These are phyloP conservation scores for Serripes groenlandicus DNA, from an alignment of 2,888 invertebrate genomes.

Conservation along the genomic window DNA sequence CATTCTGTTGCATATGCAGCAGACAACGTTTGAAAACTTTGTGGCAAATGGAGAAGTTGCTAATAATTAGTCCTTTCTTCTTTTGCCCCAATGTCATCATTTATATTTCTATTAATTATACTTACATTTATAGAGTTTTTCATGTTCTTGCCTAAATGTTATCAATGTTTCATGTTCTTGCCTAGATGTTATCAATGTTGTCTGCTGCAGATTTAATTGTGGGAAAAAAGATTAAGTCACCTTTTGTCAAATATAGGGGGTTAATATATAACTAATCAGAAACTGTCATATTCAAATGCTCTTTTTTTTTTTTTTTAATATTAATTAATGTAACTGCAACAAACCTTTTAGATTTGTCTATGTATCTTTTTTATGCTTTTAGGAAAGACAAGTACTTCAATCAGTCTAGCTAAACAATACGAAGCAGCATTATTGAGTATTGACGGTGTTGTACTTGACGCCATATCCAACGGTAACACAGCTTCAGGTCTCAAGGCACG, in stretches of 20 bases:
- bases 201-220: too few species aligned
- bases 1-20: too few species aligned
- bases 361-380: too few species aligned
- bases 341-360: background rate
- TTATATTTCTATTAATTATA: too few species aligned
- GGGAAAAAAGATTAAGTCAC: too few species aligned
- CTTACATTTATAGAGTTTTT: too few species aligned
- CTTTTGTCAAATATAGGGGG: too few species aligned
- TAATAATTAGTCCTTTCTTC: background rate
- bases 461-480: conserved; percentile 85
- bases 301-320: too few species aligned
- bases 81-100: background rate
- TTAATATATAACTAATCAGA: too few species aligned
- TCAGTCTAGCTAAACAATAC: conserved; percentile 84
- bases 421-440: conserved; percentile 85
- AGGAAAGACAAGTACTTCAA: conserved; percentile 85
- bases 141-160: too few species aligned
- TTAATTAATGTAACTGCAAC: background rate
- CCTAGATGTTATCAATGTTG: background rate
- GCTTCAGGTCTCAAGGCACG: conserved; percentile 83
- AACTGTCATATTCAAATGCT: too few species aligned
- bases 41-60: background rate
- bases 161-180: too few species aligned
- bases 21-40: background rate
- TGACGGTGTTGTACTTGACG: conserved; percentile 85